Conservation (phyloP, 2,113 vertebrate genomes). For the Synodontis membranacea region DNA sequence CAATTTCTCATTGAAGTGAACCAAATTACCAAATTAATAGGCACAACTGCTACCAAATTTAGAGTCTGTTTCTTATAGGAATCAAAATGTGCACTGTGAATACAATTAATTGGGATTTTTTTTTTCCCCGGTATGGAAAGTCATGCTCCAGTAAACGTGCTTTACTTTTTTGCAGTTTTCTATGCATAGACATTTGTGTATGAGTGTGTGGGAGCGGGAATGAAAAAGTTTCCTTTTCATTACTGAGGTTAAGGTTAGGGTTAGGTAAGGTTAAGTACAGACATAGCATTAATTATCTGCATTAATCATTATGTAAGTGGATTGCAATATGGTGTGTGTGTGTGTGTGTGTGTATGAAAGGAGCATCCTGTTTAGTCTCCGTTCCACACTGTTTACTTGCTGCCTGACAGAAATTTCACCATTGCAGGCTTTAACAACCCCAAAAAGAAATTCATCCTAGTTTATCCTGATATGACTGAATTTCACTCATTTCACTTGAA, state of each 20-base stretch:
- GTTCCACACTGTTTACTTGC: constrained; percentile 24
- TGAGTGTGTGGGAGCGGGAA: no score
- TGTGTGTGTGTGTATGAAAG: constrained; percentile 2
- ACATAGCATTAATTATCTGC: no score
- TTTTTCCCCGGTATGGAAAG: background rate
- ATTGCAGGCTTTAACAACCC: background rate
- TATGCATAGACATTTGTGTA: background rate
- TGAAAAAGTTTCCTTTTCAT: no score
- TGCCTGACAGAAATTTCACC: background rate
- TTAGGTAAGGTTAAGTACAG: no score
- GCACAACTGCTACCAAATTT: background rate
- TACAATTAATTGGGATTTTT: background rate
- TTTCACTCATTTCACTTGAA: background rate
- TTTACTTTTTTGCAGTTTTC: background rate
- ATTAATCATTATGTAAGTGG: no score
- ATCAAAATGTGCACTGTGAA: constrained; percentile 6
- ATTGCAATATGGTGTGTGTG: no score
- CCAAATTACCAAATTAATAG: constrained; percentile 9
- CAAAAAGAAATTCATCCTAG: background rate
- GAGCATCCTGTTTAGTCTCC: constrained; percentile 55
- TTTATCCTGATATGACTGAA: background rate
- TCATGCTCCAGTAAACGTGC: background rate
- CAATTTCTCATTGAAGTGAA: constrained; percentile 16
- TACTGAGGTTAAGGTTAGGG: no score
- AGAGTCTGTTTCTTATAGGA: constrained; percentile 37